These are phyloP conservation scores for Scaptomyza parva DNA, from an alignment of 2,888 invertebrate genomes.

Conservation along the genomic window DNA sequence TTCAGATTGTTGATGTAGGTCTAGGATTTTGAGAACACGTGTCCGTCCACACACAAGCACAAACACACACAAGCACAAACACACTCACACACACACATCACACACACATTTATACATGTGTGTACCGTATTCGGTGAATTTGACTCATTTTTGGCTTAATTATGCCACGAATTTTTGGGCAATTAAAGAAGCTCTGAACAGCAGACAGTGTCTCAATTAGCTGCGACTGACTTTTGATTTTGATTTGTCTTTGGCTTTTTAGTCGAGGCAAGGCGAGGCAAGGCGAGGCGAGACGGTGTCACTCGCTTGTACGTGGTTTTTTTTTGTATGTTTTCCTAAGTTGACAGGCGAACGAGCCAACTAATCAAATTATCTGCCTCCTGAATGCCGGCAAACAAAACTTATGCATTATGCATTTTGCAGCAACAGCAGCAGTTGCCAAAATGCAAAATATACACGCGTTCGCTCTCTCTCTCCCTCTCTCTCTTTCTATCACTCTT, in stretches of 20 bases:
- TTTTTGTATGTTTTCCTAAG: constrained; percentile 48
- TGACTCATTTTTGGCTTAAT: not conserved
- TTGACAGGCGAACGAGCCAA: constrained; percentile 33
- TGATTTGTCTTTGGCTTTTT: not conserved
- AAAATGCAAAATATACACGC: constrained; percentile 44
- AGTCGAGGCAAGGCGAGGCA: too few species aligned
- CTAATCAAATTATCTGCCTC: constrained; percentile 63
- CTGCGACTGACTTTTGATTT: not conserved
- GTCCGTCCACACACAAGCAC: constrained; percentile 13
- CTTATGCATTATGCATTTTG: constrained; percentile 61
- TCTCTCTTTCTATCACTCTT: not conserved
- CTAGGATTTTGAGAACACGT: constrained; percentile 66
- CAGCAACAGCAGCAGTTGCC: constrained; percentile 51
- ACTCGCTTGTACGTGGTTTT: not conserved
- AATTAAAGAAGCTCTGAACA: constrained; percentile 25
- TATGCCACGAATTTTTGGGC: constrained; percentile 7
- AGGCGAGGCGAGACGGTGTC: too few species aligned
- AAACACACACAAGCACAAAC: constrained; percentile 3
- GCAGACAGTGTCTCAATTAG: constrained; percentile 20
- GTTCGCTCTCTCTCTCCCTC: not conserved
- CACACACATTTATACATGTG: not conserved
- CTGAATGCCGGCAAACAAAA: constrained; percentile 50
- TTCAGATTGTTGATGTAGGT: constrained; percentile 82
- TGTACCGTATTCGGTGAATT: not conserved
- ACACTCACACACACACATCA: constrained; percentile 1